Evolutionary conservation across 1,140 invertebrate species (phyloP).

Genomic region (Apis cerana): DNA sequence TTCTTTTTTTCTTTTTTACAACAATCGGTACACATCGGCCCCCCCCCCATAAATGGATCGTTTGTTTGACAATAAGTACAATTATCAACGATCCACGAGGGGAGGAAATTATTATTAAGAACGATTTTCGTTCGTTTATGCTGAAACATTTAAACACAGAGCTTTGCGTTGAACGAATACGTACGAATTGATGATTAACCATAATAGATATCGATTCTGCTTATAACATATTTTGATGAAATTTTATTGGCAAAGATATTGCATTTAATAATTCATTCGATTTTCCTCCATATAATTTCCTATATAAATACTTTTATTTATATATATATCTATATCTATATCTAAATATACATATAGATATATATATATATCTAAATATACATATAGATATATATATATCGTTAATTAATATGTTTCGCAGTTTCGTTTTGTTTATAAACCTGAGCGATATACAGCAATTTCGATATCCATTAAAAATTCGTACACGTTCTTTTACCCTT

Average conservation of each 20-base stretch:
- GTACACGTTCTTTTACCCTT: background rate
- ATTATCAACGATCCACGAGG: background rate
- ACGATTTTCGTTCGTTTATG: background rate
- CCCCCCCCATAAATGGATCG: background rate
- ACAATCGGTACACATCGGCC: too few relatives aligned
- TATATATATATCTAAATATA: too few relatives aligned
- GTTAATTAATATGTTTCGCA: too few relatives aligned
- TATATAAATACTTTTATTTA: background rate
- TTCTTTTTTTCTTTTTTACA: background rate
- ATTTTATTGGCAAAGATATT: background rate
- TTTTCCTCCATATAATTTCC: background rate
- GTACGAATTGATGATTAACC: background rate
- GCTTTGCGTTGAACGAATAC: background rate
- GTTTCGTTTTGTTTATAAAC: background rate
- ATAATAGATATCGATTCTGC: conserved; percentile 6
- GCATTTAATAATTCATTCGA: background rate
- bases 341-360: too few relatives aligned
- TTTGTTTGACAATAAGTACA: background rate
- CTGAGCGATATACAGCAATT: background rate
- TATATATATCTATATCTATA: too few relatives aligned
- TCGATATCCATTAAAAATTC: conserved; percentile 17
- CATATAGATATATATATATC: background rate
- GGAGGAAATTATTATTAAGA: background rate
- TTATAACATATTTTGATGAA: background rate
- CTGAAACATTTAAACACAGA: conserved; percentile 28